Evolutionary conservation across 1,140 invertebrate genomes (phyloP), one percentile per base, ranked within the genome.

Genomic region (Leucophenga varia): DNA sequence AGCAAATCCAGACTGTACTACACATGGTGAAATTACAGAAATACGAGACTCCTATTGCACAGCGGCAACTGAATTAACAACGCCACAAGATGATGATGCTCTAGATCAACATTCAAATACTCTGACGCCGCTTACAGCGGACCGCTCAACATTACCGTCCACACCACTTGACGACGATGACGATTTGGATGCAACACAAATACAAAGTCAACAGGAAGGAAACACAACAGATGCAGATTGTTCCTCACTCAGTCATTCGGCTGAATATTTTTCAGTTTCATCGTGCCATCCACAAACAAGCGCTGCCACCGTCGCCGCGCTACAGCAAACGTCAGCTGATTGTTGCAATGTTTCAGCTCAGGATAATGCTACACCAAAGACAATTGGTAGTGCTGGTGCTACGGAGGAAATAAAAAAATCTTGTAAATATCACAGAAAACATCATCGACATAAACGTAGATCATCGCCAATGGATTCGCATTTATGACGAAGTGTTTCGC

Each of bases 401-500:
- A n/a, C n/a, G n/a, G n/a, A n/a, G n/a, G n/a, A n/a, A n/a, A n/a
- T n/a, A n/a, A n/a, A 32, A 32, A 53, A 52, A 18, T 32, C 20
- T 17, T 57, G 53, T 47, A 65, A 69, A 16, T 53, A 60, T 16
- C 57, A 58, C 44, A 63, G 53, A 40, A 69, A 65, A 45, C 59
- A 71, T 36, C 57, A 61, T 13, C 48, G 56, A n/a, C 64, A 68
- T 34, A 73, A 71, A 39, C 57, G 50, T 20, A 45, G 28, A 20
- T 30, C 49, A 5, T 59, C 61, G 19, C 59, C 61, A 2, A 25
- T 65, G 21, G 63, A 73, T 12, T 51, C 52, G 40, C 59, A 68
- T 38, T 75, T 75, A 75, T 75, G 72, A 75, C 72, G 68, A 67
- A 75, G 72, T 54, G 69, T 73, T 48, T 74, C 72, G 72, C 72